A percentile compares a stretch with the other conserved stretches of the same genome.
Evolutionary conservation across 1,140 invertebrate species (phyloP).

Genomic region (Amyelois transitella): DNA sequence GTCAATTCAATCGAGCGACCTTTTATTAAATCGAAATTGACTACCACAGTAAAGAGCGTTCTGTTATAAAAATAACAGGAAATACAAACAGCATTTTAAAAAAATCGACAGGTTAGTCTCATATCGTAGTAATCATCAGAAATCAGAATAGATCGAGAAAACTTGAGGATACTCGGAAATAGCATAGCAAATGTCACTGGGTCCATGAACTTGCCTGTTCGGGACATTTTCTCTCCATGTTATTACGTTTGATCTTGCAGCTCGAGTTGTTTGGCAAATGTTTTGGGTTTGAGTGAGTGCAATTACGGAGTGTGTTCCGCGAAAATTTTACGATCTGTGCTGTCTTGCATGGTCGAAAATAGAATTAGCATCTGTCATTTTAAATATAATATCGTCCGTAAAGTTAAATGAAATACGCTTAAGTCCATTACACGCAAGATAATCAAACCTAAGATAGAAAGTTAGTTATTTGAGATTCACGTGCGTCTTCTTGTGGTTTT

Average conservation of each 20-base stretch:
- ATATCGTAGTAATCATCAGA: slow-evolving; percentile 13
- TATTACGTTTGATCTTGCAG: slow-evolving; percentile 28
- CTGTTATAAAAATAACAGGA: slow-evolving; percentile 3
- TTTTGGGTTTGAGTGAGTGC: slow-evolving; percentile 13
- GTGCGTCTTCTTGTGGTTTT: background rate
- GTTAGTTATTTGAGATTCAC: background rate
- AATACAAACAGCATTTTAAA: slow-evolving; percentile 1
- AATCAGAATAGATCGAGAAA: slow-evolving; percentile 31
- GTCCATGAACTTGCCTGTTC: slow-evolving; percentile 50
- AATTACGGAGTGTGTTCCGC: background rate
- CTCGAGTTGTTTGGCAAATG: slow-evolving; percentile 20
- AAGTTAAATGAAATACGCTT: too few species aligned
- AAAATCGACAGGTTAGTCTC: background rate
- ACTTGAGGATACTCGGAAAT: slow-evolving; percentile 24
- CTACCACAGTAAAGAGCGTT: too few species aligned
- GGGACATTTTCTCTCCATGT: slow-evolving; percentile 34
- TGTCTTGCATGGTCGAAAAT: background rate
- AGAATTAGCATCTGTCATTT: background rate
- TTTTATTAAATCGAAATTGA: background rate
- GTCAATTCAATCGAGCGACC: too few species aligned
- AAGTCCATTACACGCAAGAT: too few species aligned
- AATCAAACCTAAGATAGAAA: too few species aligned
- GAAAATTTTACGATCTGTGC: background rate
- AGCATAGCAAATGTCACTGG: slow-evolving; percentile 44
- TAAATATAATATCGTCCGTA: background rate